Evolutionary conservation across 1,140 invertebrate genomes (phyloP).

Genomic region (Chelonus insularis): DNA sequence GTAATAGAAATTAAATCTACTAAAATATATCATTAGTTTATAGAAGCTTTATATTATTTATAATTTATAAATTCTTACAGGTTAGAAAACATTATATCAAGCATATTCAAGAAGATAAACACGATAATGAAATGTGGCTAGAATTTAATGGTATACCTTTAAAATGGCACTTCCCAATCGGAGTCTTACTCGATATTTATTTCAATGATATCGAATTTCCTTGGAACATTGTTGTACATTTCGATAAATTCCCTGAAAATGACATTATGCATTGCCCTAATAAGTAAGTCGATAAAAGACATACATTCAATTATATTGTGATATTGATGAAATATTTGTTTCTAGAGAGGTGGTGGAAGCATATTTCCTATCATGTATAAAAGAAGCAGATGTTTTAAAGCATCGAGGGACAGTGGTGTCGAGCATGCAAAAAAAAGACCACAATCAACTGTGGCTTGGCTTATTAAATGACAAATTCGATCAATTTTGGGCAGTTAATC

Average conservation of each 20-base stretch:
- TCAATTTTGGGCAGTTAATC: conserved; percentile 97
- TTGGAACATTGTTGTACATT: conserved; percentile 95
- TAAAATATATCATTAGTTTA: conserved; percentile 17
- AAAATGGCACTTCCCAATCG: conserved; percentile 97
- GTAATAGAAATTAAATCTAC: too few relatives aligned
- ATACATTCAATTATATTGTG: background rate
- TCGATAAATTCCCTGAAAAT: conserved; percentile 86
- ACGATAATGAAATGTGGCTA: conserved; percentile 91
- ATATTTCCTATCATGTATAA: conserved; percentile 92
- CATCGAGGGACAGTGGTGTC: conserved; percentile 89
- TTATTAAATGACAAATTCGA: conserved; percentile 97
- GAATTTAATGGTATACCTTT: conserved; percentile 90
- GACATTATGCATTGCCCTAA: conserved; percentile 75
- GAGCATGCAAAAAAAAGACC: conserved; percentile 96
- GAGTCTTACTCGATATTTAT: conserved; percentile 88
- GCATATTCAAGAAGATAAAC: conserved; percentile 79
- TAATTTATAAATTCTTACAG: conserved; percentile 56
- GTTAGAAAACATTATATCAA: conserved; percentile 88
- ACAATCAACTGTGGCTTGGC: conserved; percentile 94
- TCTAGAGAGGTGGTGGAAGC: conserved; percentile 90
- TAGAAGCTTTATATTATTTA: background rate
- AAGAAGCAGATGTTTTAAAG: conserved; percentile 97
- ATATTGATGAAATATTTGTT: conserved; percentile 17
- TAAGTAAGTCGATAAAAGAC: too few relatives aligned
- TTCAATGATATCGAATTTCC: conserved; percentile 77